Evolutionary conservation across 2,113 vertebrate species (phyloP), one percentile per base, ranked within the genome.

Genomic region (Melospiza melodia): DNA sequence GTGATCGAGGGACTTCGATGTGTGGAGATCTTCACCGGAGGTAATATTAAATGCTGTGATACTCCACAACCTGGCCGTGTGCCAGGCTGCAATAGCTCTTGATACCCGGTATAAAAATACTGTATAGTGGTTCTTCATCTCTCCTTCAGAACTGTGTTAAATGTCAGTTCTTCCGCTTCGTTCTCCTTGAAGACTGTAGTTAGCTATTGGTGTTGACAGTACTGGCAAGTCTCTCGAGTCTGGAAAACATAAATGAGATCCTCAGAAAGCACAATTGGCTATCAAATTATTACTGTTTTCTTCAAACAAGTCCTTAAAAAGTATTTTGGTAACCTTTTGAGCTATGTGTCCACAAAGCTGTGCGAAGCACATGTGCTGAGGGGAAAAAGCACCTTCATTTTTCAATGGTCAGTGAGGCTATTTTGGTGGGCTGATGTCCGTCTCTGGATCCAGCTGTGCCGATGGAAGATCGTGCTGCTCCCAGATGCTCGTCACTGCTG

Each of bases 1-100:
- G 41, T 6, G n/a, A 18, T 0, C 4, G 35, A 33, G 30, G 30
- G 39, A 5, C 25, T 74, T 74, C 5, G 1, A 4, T 3, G n/a
- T 2, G 4, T 0, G 0, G 37, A 61, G 41, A 9, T 19, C 28
- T 80, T 88, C 8, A 0, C n/a, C 21, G 30, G 81, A 52, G 33
- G 57, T 46, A 10, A 1, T 21, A 16, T 5, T 22, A 35, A 76
- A 21, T 35, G 18, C 23, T 30, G 41, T 62, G 65, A 27, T 27
- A 6, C 35, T 65, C 49, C 35, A 12, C 22, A 62, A 4, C 28
- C 37, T 59, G 77, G 6, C 43, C 3, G 0, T 5, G 6, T 61
- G 31, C 65, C 67, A 57, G 46, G 6, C 41, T 65, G 62, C 22
- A 15, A 3, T 19, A 43, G 35, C 21, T 61, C 33, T 51, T 49